These are phyloP conservation scores for Tigriopus californicus DNA, from an alignment of 2,888 invertebrate species.

Conservation along the genomic window DNA sequence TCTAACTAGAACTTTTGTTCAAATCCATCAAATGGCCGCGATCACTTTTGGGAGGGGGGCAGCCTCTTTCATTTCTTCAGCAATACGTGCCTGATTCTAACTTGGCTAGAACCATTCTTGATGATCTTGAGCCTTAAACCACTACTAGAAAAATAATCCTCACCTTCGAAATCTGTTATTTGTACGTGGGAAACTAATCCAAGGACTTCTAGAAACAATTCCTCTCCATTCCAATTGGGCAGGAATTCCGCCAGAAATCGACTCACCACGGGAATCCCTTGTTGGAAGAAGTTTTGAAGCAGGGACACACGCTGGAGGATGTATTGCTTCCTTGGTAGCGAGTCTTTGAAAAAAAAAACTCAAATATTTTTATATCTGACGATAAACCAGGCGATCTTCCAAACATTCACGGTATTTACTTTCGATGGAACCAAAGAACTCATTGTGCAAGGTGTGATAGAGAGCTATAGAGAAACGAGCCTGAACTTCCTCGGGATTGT, in stretches of 20 bases:
- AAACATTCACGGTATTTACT: too few relatives aligned
- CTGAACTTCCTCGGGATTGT: neutral
- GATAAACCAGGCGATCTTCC: too few relatives aligned
- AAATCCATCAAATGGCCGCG: too few relatives aligned
- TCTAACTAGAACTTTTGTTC: too few relatives aligned
- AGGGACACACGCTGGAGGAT: constrained; percentile 24
- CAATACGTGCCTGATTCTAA: too few relatives aligned
- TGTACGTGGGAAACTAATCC: constrained; percentile 21
- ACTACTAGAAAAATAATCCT: too few relatives aligned
- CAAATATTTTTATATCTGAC: too few relatives aligned
- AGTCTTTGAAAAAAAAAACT: too few relatives aligned
- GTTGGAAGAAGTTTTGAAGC: constrained; percentile 27
- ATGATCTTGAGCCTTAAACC: too few relatives aligned
- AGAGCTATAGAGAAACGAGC: neutral
- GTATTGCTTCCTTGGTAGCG: constrained; percentile 17
- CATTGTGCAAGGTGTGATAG: neutral
- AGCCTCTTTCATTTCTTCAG: too few relatives aligned
- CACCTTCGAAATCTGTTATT: neutral
- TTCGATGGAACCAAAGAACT: constrained; percentile 16
- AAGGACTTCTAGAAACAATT: constrained; percentile 23
- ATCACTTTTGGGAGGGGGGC: too few relatives aligned
- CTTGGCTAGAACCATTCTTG: too few relatives aligned
- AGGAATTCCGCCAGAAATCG: constrained; percentile 26
- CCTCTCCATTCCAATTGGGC: constrained; percentile 22
- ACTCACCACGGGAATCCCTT: constrained; percentile 26